Evolutionary conservation across 2,113 vertebrate genomes (phyloP).

Genomic region (Brienomyrus longianalis): DNA sequence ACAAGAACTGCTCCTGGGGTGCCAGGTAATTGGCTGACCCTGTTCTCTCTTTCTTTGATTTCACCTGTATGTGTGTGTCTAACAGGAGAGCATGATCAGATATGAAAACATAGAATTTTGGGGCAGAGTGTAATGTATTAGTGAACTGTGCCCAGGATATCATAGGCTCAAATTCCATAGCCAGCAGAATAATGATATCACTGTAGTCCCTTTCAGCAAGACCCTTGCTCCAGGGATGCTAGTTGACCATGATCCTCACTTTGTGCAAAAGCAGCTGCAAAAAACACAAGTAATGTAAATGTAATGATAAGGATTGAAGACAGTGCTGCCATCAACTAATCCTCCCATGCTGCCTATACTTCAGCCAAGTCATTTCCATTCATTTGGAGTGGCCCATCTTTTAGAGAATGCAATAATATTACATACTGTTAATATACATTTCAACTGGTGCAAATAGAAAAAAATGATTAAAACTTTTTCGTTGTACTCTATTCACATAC

Average conservation of each 20-base stretch:
- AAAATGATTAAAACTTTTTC: not conserved
- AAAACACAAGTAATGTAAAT: too few species aligned
- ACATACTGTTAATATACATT: not conserved
- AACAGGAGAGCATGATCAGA: not conserved
- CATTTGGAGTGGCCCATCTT: not conserved
- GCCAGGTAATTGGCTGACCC: not conserved
- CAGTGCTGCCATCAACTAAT: not conserved
- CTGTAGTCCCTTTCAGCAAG: not conserved
- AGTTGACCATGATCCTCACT: too few species aligned
- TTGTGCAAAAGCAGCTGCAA: too few species aligned
- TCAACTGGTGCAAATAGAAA: not conserved
- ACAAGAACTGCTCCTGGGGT: not conserved
- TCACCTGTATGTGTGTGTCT: not conserved
- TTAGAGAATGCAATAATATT: not conserved
- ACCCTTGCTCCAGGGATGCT: not conserved
- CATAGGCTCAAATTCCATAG: not conserved
- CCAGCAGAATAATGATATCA: not conserved
- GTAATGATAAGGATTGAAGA: too few species aligned
- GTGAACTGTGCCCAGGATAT: not conserved
- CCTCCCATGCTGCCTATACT: not conserved
- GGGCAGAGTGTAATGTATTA: not conserved
- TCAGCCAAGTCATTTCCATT: not conserved
- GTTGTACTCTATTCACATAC: not conserved
- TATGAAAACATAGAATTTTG: not conserved
- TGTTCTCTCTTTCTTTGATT: not conserved